Conservation (phyloP, 2,888 invertebrate species). For the Antheraea assamensis region DNA sequence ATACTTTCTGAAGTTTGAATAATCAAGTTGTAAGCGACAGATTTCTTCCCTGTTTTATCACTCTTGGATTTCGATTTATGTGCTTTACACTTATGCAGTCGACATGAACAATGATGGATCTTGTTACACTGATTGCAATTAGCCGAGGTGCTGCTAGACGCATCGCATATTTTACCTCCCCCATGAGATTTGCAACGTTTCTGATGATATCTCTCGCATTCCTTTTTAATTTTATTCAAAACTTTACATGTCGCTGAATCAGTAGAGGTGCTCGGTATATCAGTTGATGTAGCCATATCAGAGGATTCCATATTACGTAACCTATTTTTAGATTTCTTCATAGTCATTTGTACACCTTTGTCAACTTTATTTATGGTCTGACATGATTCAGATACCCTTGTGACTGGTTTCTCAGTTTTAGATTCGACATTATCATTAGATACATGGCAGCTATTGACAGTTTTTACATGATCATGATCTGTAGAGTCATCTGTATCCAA, state of each 20-base stretch:
- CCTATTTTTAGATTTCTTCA: conserved; percentile 44
- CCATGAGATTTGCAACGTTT: conserved; percentile 56
- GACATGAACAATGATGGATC: conserved; percentile 58
- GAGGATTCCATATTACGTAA: conserved; percentile 51
- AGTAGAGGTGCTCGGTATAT: conserved; percentile 60
- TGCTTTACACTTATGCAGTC: conserved; percentile 59
- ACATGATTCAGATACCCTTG: conserved; percentile 25
- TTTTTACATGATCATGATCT: conserved; percentile 37
- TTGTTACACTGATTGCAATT: conserved; percentile 66
- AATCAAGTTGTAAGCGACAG: conserved; percentile 74
- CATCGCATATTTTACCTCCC: conserved; percentile 54
- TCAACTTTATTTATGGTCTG: conserved; percentile 41
- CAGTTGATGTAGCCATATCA: conserved; percentile 57
- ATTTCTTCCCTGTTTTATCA: conserved; percentile 62
- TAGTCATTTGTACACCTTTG: conserved; percentile 55
- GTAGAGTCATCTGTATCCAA: conserved; percentile 68
- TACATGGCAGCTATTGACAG: conserved; percentile 17
- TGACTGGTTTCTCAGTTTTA: conserved; percentile 13
- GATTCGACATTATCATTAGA: conserved; percentile 18
- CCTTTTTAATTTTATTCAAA: conserved; percentile 66
- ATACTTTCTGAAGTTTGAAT: conserved; percentile 73
- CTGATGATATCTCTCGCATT: conserved; percentile 72
- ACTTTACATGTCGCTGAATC: conserved; percentile 69
- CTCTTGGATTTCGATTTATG: conserved; percentile 46
- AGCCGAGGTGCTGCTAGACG: conserved; percentile 64